These are phyloP conservation scores for Myotis planiceps DNA, from an alignment of 2,797 vertebrate genomes.

Conservation along the genomic window DNA sequence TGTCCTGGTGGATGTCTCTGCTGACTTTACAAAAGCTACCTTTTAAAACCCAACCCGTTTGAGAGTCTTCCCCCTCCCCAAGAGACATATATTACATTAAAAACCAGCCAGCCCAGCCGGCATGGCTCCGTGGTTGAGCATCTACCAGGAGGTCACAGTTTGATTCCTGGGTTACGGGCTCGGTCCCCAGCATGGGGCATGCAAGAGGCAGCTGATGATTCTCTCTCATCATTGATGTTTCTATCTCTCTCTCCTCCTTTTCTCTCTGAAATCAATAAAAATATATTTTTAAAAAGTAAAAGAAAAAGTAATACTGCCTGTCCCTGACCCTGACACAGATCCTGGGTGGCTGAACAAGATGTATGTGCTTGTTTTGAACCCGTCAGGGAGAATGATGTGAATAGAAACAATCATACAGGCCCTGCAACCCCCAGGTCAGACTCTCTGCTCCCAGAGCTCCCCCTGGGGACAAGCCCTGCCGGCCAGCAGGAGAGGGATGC, in stretches of 20 bases:
- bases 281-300: neutral
- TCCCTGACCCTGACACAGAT: neutral
- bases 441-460: neutral
- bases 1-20: neutral
- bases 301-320: neutral
- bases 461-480: neutral
- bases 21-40: neutral
- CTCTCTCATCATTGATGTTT: no score
- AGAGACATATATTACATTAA: neutral
- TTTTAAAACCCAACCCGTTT: neutral
- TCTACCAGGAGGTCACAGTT: no score
- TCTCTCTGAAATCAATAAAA: neutral
- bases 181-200: no score
- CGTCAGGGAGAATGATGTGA: neutral
- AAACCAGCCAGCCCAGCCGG: no score
- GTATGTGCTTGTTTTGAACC: neutral
- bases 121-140: no score
- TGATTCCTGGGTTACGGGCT: no score
- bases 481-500: neutral
- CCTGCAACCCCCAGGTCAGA: neutral
- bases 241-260: no score
- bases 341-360: neutral
- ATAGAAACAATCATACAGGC: accelerated
- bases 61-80: neutral
- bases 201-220: no score